Evolutionary conservation across 2,888 invertebrate genomes (phyloP).

Genomic region (Amblyteles armatorius): DNA sequence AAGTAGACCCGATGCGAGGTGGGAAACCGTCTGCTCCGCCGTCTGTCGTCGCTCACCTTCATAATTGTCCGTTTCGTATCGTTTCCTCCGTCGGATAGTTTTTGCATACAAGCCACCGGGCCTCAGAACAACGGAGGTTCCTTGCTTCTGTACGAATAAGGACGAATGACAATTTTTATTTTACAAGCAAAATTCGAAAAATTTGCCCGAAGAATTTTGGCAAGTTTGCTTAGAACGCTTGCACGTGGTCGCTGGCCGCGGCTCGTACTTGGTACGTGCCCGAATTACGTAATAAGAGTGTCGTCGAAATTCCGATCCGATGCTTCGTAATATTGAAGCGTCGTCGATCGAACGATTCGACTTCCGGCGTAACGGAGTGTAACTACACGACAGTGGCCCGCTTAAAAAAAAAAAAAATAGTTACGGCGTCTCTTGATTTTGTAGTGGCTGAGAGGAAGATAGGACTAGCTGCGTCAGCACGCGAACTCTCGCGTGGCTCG

Average conservation of each 20-base stretch:
- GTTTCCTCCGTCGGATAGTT: neutral
- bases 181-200: neutral
- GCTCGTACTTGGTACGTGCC: too few relatives aligned
- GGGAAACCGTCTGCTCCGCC: neutral
- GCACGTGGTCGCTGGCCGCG: too few relatives aligned
- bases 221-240: neutral
- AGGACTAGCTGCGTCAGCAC: slow-evolving; percentile 59
- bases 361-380: too few relatives aligned
- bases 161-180: neutral
- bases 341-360: too few relatives aligned
- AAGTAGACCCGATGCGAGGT: neutral
- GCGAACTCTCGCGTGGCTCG: slow-evolving; percentile 37
- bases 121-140: neutral
- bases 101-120: neutral
- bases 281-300: too few relatives aligned
- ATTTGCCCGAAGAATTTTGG: neutral
- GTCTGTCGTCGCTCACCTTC: slow-evolving; percentile 37
- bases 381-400: too few relatives aligned
- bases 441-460: neutral
- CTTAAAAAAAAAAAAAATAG: too few relatives aligned
- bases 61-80: slow-evolving; percentile 42
- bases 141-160: neutral
- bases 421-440: neutral
- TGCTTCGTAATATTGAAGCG: too few relatives aligned
- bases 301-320: too few relatives aligned